phyloP scores from a whole-genome alignment of 2,797 vertebrate genomes.

The Menidia menidia region DNA sequence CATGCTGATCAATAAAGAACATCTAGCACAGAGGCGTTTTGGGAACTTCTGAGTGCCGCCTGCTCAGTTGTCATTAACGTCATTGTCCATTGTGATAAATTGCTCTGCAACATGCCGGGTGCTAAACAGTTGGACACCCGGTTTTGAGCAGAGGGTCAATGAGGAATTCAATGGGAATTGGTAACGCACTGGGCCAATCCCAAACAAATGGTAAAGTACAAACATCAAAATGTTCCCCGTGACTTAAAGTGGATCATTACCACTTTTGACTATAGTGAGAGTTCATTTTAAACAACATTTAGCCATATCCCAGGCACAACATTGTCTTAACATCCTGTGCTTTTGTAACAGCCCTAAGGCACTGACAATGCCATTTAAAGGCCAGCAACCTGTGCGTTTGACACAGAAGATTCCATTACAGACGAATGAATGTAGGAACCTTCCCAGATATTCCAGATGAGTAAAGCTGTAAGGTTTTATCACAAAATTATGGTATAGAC shows the following conservation, averaged over 20 bases:
- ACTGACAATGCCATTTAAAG: too few species aligned
- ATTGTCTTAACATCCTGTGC: too few species aligned
- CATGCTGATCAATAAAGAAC: slow-evolving; percentile 75
- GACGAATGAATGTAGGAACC: too few species aligned
- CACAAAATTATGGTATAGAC: too few species aligned
- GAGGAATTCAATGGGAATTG: background rate
- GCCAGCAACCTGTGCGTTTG: too few species aligned
- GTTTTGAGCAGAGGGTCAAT: background rate
- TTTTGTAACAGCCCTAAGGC: too few species aligned
- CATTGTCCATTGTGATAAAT: slow-evolving; percentile 36
- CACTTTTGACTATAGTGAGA: background rate
- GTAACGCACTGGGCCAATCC: background rate
- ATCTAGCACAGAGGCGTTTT: slow-evolving; percentile 60
- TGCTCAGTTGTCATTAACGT: slow-evolving; percentile 52
- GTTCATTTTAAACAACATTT: background rate
- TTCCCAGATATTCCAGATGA: too few species aligned
- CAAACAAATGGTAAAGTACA: too few species aligned
- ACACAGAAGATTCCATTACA: too few species aligned
- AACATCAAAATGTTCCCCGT: too few species aligned
- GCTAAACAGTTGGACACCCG: background rate
- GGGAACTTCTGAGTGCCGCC: slow-evolving; percentile 45
- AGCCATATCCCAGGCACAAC: background rate
- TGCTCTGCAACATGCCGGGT: slow-evolving; percentile 13
- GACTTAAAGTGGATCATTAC: background rate
- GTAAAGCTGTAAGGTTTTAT: too few species aligned